Percentiles rank a stretch among this genome's conserved stretches.
These are phyloP conservation scores for Elephantulus edwardii DNA, from an alignment of 2,113 vertebrate genomes.

Conservation along the genomic window DNA sequence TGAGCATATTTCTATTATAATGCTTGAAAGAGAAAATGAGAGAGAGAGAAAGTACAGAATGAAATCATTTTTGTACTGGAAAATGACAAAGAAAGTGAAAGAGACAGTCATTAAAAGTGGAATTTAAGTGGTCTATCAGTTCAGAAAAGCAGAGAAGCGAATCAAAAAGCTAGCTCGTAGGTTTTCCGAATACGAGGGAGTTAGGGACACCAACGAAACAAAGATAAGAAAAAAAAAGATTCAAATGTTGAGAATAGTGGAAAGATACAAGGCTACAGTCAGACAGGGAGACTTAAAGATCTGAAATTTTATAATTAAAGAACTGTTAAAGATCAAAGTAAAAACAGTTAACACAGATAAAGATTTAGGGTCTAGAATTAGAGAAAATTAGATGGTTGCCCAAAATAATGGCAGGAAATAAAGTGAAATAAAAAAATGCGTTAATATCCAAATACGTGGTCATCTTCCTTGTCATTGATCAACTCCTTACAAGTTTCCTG, in stretches of 20 bases:
- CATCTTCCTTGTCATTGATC: not conserved
- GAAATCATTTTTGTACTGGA: not conserved
- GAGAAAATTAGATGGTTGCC: not conserved
- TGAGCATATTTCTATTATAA: not conserved
- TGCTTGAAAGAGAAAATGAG: not conserved
- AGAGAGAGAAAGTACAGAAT: not conserved
- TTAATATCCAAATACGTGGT: not conserved
- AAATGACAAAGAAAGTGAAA: not conserved
- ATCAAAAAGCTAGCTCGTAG: not conserved
- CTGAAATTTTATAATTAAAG: not conserved
- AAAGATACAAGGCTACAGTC: not conserved
- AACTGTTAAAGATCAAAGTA: not conserved
- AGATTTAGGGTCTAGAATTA: not conserved
- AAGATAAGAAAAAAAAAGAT: not conserved
- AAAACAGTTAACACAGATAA: not conserved
- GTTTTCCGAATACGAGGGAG: not conserved
- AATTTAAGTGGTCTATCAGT: not conserved
- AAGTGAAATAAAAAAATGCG: not conserved
- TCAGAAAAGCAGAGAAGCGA: not conserved
- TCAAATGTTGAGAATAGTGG: not conserved
- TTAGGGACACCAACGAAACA: not conserved
- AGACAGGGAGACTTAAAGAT: not conserved
- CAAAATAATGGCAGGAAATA: not conserved
- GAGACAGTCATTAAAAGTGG: not conserved
- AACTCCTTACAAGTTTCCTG: not conserved